Evolutionary conservation across 1,140 invertebrate genomes (phyloP).

Genomic region (Phymastichus coffea): DNA sequence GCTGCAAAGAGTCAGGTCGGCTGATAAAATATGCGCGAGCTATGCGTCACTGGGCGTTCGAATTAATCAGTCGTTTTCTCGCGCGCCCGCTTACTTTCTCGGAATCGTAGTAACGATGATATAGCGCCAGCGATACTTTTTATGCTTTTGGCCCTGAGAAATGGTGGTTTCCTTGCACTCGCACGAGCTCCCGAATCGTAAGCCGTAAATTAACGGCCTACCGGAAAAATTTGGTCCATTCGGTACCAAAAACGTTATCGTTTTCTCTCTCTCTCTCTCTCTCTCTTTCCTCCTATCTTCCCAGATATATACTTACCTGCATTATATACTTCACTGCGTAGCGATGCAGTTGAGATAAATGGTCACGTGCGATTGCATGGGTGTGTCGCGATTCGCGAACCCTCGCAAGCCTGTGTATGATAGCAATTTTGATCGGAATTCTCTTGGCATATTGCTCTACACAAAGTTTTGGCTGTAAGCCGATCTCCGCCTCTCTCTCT

Average conservation of each 20-base stretch:
- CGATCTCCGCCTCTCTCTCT: not conserved
- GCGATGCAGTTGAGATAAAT: not conserved
- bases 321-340: too few species aligned
- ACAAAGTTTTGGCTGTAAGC: conserved; percentile 7
- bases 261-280: not conserved
- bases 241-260: not conserved
- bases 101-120: not conserved
- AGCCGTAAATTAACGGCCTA: conserved; percentile 4
- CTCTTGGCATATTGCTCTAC: not conserved
- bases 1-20: not conserved
- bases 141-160: not conserved
- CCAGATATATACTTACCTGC: too few species aligned
- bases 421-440: not conserved
- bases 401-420: too few species aligned
- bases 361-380: not conserved
- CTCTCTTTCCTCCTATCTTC: too few species aligned
- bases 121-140: not conserved
- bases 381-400: not conserved
- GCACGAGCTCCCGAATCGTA: not conserved
- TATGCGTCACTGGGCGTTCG: not conserved
- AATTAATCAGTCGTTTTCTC: not conserved
- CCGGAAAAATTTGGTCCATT: conserved; percentile 9
- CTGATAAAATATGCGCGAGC: too few species aligned
- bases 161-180: not conserved
- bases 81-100: too few species aligned